phyloP scores from a whole-genome alignment of 1,140 invertebrate genomes.

The Caenorhabditis remanei region DNA sequence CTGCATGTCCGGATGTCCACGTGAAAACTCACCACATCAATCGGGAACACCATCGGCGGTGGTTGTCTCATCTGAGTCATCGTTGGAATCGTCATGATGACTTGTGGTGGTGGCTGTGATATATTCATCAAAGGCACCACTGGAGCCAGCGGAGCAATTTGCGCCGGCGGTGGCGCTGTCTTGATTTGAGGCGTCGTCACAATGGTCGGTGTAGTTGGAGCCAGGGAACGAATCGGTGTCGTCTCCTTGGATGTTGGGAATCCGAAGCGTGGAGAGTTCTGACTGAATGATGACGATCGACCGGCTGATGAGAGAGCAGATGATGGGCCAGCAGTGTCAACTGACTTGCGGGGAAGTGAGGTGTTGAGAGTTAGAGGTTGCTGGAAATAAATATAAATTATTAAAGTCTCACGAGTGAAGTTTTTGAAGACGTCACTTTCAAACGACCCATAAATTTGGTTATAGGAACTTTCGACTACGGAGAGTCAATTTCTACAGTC shows the following conservation, averaged over 20 bases:
- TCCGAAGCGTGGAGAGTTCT: not conserved
- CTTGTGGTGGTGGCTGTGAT: conserved; percentile 11
- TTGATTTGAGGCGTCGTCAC: not conserved
- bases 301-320: not conserved
- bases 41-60: not conserved
- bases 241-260: not conserved
- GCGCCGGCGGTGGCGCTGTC: not conserved
- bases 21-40: conserved; percentile 10
- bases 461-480: too few relatives aligned
- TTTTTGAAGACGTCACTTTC: too few relatives aligned
- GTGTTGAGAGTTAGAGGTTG: conserved; percentile 21
- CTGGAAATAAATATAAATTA: not conserved
- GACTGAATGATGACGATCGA: conserved; percentile 15
- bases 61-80: conserved; percentile 41
- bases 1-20: too few relatives aligned
- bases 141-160: not conserved
- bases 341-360: not conserved
- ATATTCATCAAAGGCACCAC: not conserved
- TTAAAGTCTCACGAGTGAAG: too few relatives aligned
- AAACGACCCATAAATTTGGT: too few relatives aligned
- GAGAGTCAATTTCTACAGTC: too few relatives aligned
- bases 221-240: not conserved
- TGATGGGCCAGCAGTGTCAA: not conserved
- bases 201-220: not conserved
- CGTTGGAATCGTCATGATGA: not conserved